These are phyloP conservation scores for Herpetotheres cachinnans DNA, from an alignment of 2,113 vertebrate genomes.

Conservation along the genomic window DNA sequence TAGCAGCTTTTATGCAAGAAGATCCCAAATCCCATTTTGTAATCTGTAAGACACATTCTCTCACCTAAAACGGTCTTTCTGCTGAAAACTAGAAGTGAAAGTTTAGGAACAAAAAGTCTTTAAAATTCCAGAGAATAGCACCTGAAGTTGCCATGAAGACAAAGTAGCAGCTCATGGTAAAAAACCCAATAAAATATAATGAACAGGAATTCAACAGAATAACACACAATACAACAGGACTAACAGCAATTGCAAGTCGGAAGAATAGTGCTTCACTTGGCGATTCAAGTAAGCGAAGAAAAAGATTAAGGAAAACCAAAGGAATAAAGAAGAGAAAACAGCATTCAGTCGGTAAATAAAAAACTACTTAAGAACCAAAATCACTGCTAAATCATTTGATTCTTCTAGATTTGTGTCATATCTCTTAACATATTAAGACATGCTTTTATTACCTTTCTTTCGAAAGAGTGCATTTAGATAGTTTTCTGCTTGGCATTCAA, in stretches of 20 bases:
- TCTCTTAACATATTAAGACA: not conserved
- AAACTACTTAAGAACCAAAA: not conserved
- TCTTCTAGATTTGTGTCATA: not conserved
- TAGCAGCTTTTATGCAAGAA: not conserved
- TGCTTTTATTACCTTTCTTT: conserved; percentile 88
- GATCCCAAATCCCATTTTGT: not conserved
- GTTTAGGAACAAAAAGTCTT: not conserved
- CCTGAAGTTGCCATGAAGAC: not conserved
- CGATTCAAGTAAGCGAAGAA: not conserved
- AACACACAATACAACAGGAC: not conserved
- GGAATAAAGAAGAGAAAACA: not conserved
- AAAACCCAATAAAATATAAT: not conserved
- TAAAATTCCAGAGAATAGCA: not conserved
- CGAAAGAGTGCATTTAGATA: conserved; percentile 99
- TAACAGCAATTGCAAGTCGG: not conserved
- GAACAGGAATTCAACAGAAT: not conserved
- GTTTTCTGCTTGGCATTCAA: conserved; percentile 94
- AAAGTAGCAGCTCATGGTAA: not conserved
- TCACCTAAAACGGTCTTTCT: not conserved
- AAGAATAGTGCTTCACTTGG: not conserved
- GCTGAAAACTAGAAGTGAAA: not conserved
- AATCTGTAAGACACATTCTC: not conserved
- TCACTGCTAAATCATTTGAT: not conserved
- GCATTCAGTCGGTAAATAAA: not conserved
- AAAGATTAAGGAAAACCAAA: not conserved